Evolutionary conservation across 2,797 vertebrate genomes (phyloP), one percentile per base, ranked within the genome.

Genomic region (Eurystomus glaucurus): DNA sequence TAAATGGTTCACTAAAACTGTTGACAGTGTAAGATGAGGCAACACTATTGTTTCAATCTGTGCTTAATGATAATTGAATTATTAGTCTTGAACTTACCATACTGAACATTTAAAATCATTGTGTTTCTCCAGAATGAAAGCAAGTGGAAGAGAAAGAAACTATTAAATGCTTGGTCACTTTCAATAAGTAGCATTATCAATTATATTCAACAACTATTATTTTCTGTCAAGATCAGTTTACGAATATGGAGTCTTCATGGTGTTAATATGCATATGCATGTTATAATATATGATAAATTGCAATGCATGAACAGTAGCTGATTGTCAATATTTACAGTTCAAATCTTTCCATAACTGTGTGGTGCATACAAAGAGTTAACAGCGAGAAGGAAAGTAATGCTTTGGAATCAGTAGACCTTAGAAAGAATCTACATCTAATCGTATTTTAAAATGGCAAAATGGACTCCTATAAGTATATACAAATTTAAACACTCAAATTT

Each of bases 11-110:
- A 26, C 85, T 95, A 61, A 93, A 91, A 95, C 90, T 94, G 95
- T 89, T 95, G 90, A 93, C 46, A 43, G 51, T 58, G 78, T 88
- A 94, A 94, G 71, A 88, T 54, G 31, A 93, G 77, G 88, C 84
- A 96, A 90, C 54, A 48, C 88, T 61, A 90, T 96, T 97, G 91
- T 97, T 97, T 98, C 96, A 91, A 77, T 96, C 88, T 94, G 90
- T 92, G 90, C 93, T 97, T 97, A 97, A 97, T 96, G 94, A 95
- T 97, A 97, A 97, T 94, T 97, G 94, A 98, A 96, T 97, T 97
- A 96, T 97, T 97, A 96, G 96, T 94, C 87, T 92, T 97, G 91
- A 97, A 91, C 28, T 68, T 93, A 97, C 84, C 71, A 92, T 86
- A 85, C n/a, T 61, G 96, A 91, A 78, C 82, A 94, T 91, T 97